Evolutionary conservation across 2,888 invertebrate genomes (phyloP).

Genomic region (Diarsia mendica): DNA sequence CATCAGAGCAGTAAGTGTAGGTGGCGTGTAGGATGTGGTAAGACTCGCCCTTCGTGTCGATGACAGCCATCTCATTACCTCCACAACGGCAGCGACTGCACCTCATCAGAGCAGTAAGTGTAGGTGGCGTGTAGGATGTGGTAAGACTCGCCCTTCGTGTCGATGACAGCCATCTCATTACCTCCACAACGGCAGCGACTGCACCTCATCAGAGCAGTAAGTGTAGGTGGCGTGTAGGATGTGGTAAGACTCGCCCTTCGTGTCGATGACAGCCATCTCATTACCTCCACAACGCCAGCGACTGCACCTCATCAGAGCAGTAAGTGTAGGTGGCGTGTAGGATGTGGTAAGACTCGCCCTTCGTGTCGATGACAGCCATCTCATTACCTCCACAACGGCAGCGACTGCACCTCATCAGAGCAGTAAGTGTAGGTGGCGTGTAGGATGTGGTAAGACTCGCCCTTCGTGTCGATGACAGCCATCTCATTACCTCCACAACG

Average conservation of each 20-base stretch:
- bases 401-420: constrained; percentile 77
- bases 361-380: constrained; percentile 72
- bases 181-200: constrained; percentile 73
- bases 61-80: constrained; percentile 79
- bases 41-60: constrained; percentile 75
- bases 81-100: constrained; percentile 69
- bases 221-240: constrained; percentile 77
- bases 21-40: constrained; percentile 75
- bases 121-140: constrained; percentile 75
- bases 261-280: constrained; percentile 72
- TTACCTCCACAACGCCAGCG: constrained; percentile 75
- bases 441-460: constrained; percentile 76
- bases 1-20: constrained; percentile 82
- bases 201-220: constrained; percentile 82
- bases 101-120: constrained; percentile 83
- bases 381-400: constrained; percentile 77
- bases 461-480: constrained; percentile 71
- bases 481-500: constrained; percentile 77
- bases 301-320: constrained; percentile 80
- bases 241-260: constrained; percentile 76
- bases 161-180: constrained; percentile 75
- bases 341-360: constrained; percentile 75
- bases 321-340: constrained; percentile 79
- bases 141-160: constrained; percentile 75
- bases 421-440: constrained; percentile 80